phyloP scores from a whole-genome alignment of 2,888 invertebrate species.

The Coleophora deauratella region DNA sequence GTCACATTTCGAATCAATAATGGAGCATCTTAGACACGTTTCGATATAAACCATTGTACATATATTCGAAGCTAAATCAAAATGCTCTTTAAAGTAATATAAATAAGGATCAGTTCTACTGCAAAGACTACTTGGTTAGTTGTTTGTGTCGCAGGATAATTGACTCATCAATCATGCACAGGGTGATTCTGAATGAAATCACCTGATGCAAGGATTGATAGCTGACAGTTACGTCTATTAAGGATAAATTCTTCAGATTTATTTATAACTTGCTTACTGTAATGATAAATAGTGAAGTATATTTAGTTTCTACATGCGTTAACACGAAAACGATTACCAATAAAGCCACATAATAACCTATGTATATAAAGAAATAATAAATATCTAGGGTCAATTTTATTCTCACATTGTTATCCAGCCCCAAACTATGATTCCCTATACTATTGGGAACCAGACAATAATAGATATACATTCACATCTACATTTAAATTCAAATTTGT shows the following conservation, averaged over 20 bases:
- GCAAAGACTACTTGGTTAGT: constrained; percentile 10
- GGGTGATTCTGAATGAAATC: constrained; percentile 12
- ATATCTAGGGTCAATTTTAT: no score
- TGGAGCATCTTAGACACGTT: constrained; percentile 15
- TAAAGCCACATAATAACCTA: no score
- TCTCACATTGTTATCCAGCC: no score
- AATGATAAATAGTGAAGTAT: no score
- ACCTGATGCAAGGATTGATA: constrained; percentile 24
- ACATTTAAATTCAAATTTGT: no score
- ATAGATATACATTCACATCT: no score
- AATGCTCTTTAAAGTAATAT: constrained; percentile 7
- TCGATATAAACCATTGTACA: constrained; percentile 1
- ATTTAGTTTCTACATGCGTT: no score
- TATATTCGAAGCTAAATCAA: constrained; percentile 9
- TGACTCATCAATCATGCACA: constrained; percentile 28
- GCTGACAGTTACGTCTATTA: constrained; percentile 18
- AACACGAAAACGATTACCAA: no score
- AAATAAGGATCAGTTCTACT: neutral
- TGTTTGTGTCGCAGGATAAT: constrained; percentile 22
- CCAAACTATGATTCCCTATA: no score
- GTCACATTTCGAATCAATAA: constrained; percentile 20
- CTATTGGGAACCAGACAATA: no score
- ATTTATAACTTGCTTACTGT: neutral
- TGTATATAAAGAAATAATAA: no score
- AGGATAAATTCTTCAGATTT: constrained; percentile 2